Evolutionary conservation across 2,113 vertebrate species (phyloP).

Genomic region (Xenotilapia leptura): DNA sequence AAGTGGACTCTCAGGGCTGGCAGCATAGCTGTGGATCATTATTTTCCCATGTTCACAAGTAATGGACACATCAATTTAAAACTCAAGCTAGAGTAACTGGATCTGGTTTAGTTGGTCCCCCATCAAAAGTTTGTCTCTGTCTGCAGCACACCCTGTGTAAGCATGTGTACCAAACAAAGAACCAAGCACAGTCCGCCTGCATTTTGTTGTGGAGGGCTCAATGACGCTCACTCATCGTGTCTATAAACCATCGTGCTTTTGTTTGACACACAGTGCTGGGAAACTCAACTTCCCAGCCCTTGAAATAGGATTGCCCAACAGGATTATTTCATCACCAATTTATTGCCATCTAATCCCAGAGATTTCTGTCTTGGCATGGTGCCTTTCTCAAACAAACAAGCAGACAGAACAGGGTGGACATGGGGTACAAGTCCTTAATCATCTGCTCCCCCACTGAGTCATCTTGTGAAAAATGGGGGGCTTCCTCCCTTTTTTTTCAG

Average conservation of each 20-base stretch:
- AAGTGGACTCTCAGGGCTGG: not conserved
- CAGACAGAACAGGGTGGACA: not conserved
- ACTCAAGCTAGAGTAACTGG: not conserved
- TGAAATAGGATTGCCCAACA: constrained; percentile 40
- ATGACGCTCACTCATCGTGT: constrained; percentile 8
- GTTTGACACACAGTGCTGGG: constrained; percentile 48
- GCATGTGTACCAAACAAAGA: constrained; percentile 31
- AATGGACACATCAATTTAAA: not conserved
- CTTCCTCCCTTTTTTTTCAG: not conserved
- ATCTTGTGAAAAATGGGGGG: not conserved
- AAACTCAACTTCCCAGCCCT: constrained; percentile 46
- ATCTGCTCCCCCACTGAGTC: constrained; percentile 8
- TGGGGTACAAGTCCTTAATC: constrained; percentile 9
- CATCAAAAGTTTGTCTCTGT: not conserved
- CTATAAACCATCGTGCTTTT: constrained; percentile 41
- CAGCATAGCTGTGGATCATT: not conserved
- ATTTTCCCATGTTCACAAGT: not conserved
- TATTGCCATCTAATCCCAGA: constrained; percentile 56
- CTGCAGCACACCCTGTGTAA: not conserved
- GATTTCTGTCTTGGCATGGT: constrained; percentile 31
- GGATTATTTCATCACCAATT: constrained; percentile 55
- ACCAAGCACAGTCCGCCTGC: not conserved
- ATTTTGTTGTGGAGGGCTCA: constrained; percentile 21
- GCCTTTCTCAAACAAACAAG: constrained; percentile 35
- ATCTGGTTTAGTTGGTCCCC: not conserved